phyloP scores from a whole-genome alignment of 2,113 vertebrate species.

The Malurus elegans region DNA sequence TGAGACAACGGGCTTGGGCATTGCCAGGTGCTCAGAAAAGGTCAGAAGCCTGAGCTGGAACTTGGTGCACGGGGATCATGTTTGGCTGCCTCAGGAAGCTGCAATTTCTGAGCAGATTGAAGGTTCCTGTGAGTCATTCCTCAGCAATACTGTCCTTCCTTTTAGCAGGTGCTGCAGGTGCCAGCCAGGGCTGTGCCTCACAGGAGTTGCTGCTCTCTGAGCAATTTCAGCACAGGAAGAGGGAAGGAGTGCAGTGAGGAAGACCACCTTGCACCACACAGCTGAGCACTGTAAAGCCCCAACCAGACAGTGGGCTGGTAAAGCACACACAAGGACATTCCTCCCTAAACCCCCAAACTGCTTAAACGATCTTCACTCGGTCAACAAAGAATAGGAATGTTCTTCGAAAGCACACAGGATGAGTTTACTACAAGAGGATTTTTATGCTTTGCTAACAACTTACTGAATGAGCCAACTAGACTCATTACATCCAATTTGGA shows the following conservation, averaged over 20 bases:
- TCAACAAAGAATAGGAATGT: neutral
- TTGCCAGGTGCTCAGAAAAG: neutral
- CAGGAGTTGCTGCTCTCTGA: neutral
- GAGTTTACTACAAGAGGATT: neutral
- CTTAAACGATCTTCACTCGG: neutral
- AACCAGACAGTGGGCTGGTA: neutral
- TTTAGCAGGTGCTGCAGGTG: neutral
- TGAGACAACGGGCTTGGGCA: neutral
- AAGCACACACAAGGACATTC: neutral
- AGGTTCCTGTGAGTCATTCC: neutral
- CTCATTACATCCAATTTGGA: neutral
- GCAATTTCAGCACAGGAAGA: neutral
- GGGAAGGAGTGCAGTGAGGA: neutral
- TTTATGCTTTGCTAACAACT: neutral
- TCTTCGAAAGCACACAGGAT: conserved; percentile 16
- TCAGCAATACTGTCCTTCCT: neutral
- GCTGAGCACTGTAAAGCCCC: neutral
- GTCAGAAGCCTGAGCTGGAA: neutral
- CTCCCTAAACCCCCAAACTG: neutral
- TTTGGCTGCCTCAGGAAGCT: neutral
- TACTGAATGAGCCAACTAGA: conserved; percentile 1
- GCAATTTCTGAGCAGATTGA: neutral
- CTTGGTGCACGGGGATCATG: neutral
- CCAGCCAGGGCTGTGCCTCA: neutral
- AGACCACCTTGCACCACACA: neutral